Evolutionary conservation across 2,113 vertebrate genomes (phyloP).

Genomic region (Tragulus kanchil): DNA sequence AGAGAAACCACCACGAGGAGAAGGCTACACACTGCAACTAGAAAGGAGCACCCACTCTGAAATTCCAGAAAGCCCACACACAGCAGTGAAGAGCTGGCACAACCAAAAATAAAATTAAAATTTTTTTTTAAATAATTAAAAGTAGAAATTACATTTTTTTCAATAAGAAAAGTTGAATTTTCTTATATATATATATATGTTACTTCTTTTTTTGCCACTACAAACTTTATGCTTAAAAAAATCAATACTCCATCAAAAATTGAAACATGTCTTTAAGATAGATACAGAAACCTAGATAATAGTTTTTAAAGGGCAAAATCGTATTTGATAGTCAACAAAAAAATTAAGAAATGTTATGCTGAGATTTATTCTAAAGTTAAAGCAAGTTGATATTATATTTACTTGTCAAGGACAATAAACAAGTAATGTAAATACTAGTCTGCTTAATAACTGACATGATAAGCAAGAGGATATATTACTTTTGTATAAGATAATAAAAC

Average conservation of each 20-base stretch:
- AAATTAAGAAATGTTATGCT: neutral
- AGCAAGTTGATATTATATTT: neutral
- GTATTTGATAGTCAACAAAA: neutral
- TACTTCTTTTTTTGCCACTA: neutral
- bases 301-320: neutral
- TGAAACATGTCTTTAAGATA: neutral
- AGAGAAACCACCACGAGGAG: fast-evolving
- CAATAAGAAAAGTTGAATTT: neutral
- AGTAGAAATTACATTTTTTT: neutral
- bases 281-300: neutral
- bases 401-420: slow-evolving; percentile 14
- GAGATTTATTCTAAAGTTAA: neutral
- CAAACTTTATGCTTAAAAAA: neutral
- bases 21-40: neutral
- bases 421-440: neutral
- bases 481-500: neutral
- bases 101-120: neutral
- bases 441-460: neutral
- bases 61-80: neutral
- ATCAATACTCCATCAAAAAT: neutral
- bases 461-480: neutral
- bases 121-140: neutral
- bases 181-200: neutral
- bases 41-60: neutral
- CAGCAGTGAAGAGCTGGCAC: neutral